Evolutionary conservation across 2,113 vertebrate genomes (phyloP).

Genomic region (Pantherophis guttatus): DNA sequence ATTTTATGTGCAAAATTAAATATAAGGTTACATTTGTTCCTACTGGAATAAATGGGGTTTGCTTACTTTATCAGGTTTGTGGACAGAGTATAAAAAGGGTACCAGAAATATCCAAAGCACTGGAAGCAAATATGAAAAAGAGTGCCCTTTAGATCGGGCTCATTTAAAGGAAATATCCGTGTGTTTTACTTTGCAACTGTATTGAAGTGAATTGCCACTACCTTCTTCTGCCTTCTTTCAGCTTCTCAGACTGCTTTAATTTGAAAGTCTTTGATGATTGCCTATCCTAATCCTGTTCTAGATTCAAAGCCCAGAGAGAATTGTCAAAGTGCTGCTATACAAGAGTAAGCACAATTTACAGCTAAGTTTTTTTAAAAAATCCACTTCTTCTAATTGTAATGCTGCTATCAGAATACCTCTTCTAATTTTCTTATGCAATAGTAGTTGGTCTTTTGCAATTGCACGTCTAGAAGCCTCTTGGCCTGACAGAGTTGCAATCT

Average conservation of each 20-base stretch:
- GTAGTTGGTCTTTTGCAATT: rapidly evolving
- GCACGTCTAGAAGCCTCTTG: too few species aligned
- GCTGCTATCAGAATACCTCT: neutral
- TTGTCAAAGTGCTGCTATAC: neutral
- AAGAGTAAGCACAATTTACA: neutral
- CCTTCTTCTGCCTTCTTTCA: neutral
- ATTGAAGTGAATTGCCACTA: neutral
- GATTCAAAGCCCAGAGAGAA: neutral
- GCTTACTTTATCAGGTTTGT: neutral
- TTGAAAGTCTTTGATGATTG: neutral
- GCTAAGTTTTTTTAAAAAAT: neutral
- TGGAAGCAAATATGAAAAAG: neutral
- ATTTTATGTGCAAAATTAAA: neutral
- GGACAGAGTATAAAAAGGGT: neutral
- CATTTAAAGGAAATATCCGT: neutral
- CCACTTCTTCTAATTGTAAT: neutral
- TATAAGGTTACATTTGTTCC: neutral
- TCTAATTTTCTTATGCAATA: neutral
- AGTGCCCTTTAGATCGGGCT: neutral
- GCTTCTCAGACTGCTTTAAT: neutral
- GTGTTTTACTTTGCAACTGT: neutral
- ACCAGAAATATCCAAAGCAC: neutral
- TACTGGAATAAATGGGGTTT: neutral
- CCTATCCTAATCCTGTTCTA: neutral
- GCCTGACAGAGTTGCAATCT: neutral